phyloP scores from a whole-genome alignment of 2,888 invertebrate species.

The Aricia artaxerxes region DNA sequence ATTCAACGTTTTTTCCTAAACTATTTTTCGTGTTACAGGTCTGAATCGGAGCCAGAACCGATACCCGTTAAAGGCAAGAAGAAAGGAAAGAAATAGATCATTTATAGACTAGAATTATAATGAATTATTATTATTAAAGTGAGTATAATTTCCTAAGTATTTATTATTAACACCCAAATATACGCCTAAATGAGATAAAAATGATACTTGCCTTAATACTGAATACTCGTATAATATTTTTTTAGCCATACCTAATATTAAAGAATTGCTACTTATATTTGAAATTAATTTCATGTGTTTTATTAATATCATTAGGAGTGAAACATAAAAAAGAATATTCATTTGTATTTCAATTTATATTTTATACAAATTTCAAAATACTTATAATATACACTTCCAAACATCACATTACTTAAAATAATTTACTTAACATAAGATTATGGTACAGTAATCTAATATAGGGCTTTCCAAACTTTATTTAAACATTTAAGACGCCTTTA shows the following conservation, averaged over 20 bases:
- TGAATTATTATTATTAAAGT: neutral
- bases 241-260: no score
- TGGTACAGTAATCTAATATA: neutral
- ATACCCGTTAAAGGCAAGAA: slow-evolving; percentile 52
- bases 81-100: slow-evolving; percentile 51
- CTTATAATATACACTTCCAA: neutral
- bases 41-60: slow-evolving; percentile 59
- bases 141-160: slow-evolving; percentile 3
- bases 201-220: no score
- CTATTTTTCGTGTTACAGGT: slow-evolving; percentile 49
- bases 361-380: neutral
- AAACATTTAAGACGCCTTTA: neutral
- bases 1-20: neutral
- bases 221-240: no score
- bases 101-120: slow-evolving; percentile 19
- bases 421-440: neutral
- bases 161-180: neutral
- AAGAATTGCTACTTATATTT: no score
- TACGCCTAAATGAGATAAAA: no score
- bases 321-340: neutral
- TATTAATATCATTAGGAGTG: neutral
- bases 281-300: no score
- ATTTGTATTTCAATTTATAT: slow-evolving; percentile 3
- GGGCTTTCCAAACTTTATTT: neutral
- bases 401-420: neutral